These are phyloP conservation scores for Drosophila niveifrons DNA, from an alignment of 2,888 invertebrate species.

Conservation along the genomic window DNA sequence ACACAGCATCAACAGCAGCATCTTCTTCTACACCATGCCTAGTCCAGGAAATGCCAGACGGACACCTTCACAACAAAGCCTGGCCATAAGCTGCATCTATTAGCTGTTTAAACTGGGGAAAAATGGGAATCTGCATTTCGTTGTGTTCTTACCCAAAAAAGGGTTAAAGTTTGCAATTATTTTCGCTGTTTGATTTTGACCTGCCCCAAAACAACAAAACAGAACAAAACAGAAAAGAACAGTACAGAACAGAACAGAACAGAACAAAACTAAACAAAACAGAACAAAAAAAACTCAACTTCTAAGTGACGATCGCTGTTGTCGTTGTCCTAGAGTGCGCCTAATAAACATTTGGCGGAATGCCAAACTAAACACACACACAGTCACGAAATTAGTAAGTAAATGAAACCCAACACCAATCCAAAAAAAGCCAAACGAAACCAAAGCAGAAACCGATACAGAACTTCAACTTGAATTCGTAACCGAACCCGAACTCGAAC, in stretches of 20 bases:
- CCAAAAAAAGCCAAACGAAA: neutral
- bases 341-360: slow-evolving; percentile 58
- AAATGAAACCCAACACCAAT: slow-evolving; percentile 19
- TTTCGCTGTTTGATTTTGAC: slow-evolving; percentile 33
- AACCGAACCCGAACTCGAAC: slow-evolving; percentile 27
- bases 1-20: slow-evolving; percentile 4
- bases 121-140: slow-evolving; percentile 49
- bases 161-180: slow-evolving; percentile 68
- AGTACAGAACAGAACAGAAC: neutral
- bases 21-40: neutral
- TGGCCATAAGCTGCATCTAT: slow-evolving; percentile 61
- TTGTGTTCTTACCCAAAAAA: slow-evolving; percentile 40
- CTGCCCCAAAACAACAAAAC: slow-evolving; percentile 23
- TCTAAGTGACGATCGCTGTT: slow-evolving; percentile 69
- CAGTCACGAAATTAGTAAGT: slow-evolving; percentile 31
- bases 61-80: slow-evolving; percentile 46
- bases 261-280: slow-evolving; percentile 10
- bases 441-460: slow-evolving; percentile 20
- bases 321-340: slow-evolving; percentile 55
- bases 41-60: slow-evolving; percentile 46
- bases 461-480: slow-evolving; percentile 15
- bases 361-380: slow-evolving; percentile 36
- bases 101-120: slow-evolving; percentile 43
- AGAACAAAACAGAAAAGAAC: neutral
- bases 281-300: neutral